phyloP scores from a whole-genome alignment of 1,140 invertebrate species.

The Hydropsyche tenuis region DNA sequence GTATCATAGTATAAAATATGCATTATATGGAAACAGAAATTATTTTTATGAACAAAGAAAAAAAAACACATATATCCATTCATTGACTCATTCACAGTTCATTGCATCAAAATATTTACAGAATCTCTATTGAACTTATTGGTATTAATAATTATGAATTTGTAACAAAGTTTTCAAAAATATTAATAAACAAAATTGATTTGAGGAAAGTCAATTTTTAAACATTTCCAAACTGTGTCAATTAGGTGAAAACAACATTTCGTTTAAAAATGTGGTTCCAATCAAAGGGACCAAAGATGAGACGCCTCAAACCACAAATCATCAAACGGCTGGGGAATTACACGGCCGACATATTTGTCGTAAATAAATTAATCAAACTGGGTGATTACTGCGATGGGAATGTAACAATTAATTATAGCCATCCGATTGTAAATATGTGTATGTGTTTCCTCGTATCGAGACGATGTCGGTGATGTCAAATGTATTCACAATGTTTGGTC shows the following conservation, averaged over 20 bases:
- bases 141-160: too few species aligned
- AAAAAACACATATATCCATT: background rate
- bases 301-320: background rate
- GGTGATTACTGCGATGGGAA: constrained; percentile 1
- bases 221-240: too few species aligned
- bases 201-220: too few species aligned
- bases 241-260: too few species aligned
- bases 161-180: too few species aligned
- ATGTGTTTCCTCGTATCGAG: constrained; percentile 15
- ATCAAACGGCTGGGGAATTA: background rate
- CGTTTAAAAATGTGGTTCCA: background rate
- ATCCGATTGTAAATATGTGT: background rate
- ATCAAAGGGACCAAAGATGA: background rate
- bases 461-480: background rate
- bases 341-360: background rate
- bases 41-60: background rate
- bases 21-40: background rate
- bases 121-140: too few species aligned
- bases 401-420: constrained; percentile 18
- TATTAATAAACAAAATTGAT: too few species aligned
- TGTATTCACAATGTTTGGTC: background rate
- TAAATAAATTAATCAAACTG: constrained; percentile 24
- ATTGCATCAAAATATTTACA: too few species aligned
- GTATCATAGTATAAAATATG: background rate
- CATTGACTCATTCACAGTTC: too few species aligned